Base-by-base conservation (phyloP, 2,888 invertebrate species). In the Chalcis sispes region DNA sequence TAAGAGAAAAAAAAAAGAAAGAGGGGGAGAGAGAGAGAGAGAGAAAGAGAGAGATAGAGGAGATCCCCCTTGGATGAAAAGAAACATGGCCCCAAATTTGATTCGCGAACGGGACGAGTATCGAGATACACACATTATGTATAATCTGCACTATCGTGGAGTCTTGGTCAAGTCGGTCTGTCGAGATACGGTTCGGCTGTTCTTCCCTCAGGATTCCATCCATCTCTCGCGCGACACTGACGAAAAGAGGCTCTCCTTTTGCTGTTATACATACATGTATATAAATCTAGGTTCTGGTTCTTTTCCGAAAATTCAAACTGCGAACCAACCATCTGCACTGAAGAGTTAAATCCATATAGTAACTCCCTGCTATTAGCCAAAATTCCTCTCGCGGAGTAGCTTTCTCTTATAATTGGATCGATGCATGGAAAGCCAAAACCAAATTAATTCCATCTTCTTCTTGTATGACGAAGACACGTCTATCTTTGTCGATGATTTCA, bases 51-150 rank as follows among this genome's bases (percentile, higher is more conserved):
- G 65, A 54, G 67, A 69, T 20, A 42, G 66, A 64, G 59, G 18
- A 25, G 27, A 32, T 52, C 36, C 66, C 61, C 36, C 32, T 72
- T 54, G 52, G 52, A 54, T 46, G 42, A 32, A 61, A 32, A 64
- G 77, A 67, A 75, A 70, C 42, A 36, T 32, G n/a, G 29, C 32
- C 71, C 76, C 67, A 67, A 69, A 62, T 72, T 40, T 48, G 59
- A 78, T 46, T 73, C 77, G 77, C 73, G 77, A 58, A 40, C 72
- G 77, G 67, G 72, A 70, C 73, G n/a, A 40, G 29, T 27, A n/a
- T n/a, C n/a, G n/a, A n/a, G n/a, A n/a, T n/a, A n/a, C n/a, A n/a
- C n/a, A n/a, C n/a, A n/a, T n/a, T n/a, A n/a, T n/a, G n/a, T n/a
- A n/a, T 4, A 54, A 61, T 61, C 66, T 65, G 72, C 71, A 72